A percentile compares a stretch with the other conserved stretches of the same genome.
Evolutionary conservation across 1,140 invertebrate species (phyloP).

Genomic region (Diabrotica virgifera): DNA sequence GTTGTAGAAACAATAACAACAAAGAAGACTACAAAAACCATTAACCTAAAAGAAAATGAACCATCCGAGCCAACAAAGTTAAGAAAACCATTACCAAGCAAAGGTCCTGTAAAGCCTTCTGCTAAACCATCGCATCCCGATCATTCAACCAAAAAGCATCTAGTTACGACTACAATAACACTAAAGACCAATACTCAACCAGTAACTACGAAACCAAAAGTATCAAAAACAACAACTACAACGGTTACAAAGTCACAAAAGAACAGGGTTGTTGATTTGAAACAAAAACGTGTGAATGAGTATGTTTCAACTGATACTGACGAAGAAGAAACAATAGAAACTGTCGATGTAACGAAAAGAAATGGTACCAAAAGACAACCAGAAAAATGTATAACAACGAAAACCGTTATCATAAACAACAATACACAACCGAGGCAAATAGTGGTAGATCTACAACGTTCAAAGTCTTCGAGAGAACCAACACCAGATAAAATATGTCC

Average conservation of each 20-base stretch:
- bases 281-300: neutral
- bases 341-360: neutral
- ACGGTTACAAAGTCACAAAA: conserved; percentile 16
- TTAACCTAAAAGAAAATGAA: neutral
- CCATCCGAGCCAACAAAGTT: conserved; percentile 2
- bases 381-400: conserved; percentile 43
- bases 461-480: conserved; percentile 68
- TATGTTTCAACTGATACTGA: conserved; percentile 35
- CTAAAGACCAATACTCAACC: conserved; percentile 26
- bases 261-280: neutral
- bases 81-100: conserved; percentile 32
- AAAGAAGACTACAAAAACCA: neutral
- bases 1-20: conserved; percentile 9
- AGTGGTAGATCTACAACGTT: conserved; percentile 62
- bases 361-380: conserved; percentile 10
- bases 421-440: conserved; percentile 49
- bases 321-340: conserved; percentile 22
- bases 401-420: conserved; percentile 45
- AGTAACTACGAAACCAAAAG: conserved; percentile 17
- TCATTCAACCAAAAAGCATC: conserved; percentile 29
- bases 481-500: conserved; percentile 65
- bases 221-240: conserved; percentile 1
- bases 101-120: conserved; percentile 12
- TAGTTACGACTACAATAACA: conserved; percentile 38
- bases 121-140: conserved; percentile 21